These are phyloP conservation scores for Sinocyclocheilus maitianheensis DNA, from an alignment of 2,113 vertebrate genomes.

Conservation along the genomic window DNA sequence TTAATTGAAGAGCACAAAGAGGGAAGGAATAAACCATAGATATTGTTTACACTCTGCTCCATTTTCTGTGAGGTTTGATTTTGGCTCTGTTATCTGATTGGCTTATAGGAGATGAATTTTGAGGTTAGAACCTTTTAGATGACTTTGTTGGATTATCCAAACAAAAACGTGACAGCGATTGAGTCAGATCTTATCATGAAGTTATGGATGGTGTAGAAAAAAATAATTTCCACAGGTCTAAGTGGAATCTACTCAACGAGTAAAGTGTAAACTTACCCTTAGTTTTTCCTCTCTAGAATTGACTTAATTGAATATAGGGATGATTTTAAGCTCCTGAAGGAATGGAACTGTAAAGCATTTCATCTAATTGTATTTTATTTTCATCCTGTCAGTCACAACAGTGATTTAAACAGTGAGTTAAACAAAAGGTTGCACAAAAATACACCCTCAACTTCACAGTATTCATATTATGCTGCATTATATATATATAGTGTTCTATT, in stretches of 20 bases:
- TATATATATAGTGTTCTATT: not conserved
- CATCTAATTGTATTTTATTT: not conserved
- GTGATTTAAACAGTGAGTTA: not conserved
- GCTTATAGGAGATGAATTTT: slow-evolving; percentile 23
- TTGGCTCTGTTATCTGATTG: slow-evolving; percentile 43
- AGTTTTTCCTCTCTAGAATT: not conserved
- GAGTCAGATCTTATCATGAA: slow-evolving; percentile 41
- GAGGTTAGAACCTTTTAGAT: slow-evolving; percentile 32
- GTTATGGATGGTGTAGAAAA: slow-evolving; percentile 18
- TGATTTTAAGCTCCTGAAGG: not conserved
- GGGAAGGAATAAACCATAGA: not conserved
- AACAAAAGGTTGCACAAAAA: not conserved
- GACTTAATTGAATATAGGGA: not conserved
- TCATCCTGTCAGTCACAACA: not conserved
- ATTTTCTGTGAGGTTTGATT: not conserved
- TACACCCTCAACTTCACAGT: not conserved
- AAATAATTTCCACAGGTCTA: not conserved
- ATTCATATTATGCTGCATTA: not conserved
- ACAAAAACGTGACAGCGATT: slow-evolving; percentile 18
- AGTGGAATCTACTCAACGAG: not conserved
- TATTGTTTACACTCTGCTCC: not conserved
- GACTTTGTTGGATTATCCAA: slow-evolving; percentile 45
- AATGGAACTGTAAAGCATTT: not conserved
- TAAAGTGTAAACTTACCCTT: not conserved
- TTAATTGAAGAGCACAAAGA: not conserved